Evolutionary conservation across 2,797 vertebrate genomes (phyloP).

Genomic region (Naso thynnoides): DNA sequence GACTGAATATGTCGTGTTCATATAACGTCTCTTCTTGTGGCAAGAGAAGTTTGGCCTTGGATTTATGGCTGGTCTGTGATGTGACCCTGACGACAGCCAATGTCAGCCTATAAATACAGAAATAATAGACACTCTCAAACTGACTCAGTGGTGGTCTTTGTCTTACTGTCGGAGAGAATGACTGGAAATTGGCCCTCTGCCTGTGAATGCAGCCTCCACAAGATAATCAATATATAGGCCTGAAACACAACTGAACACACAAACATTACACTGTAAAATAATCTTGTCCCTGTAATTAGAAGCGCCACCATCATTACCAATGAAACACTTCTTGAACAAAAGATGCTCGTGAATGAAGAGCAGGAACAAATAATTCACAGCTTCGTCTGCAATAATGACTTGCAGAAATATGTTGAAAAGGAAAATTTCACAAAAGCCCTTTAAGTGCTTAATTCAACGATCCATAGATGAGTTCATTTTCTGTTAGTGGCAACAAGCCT

Average conservation of each 20-base stretch:
- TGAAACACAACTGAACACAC: constrained; percentile 62
- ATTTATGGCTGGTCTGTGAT: not conserved
- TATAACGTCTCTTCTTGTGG: not conserved
- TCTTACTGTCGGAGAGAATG: constrained; percentile 29
- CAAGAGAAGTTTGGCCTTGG: not conserved
- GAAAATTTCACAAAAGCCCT: constrained; percentile 28
- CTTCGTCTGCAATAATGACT: constrained; percentile 8
- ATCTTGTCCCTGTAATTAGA: constrained; percentile 47
- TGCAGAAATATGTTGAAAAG: constrained; percentile 27
- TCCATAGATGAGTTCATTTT: constrained; percentile 18
- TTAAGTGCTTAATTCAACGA: constrained; percentile 25
- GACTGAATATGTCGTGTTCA: not conserved
- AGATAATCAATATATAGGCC: constrained; percentile 66
- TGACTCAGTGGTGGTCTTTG: constrained; percentile 5
- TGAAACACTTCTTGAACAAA: constrained; percentile 35
- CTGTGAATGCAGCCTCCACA: constrained; percentile 55
- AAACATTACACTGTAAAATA: constrained; percentile 52
- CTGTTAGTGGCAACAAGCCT: not conserved
- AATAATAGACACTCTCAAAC: constrained; percentile 37
- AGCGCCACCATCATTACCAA: constrained; percentile 22
- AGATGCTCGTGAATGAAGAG: constrained; percentile 7
- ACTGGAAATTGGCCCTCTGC: constrained; percentile 51
- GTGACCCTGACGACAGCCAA: constrained; percentile 1
- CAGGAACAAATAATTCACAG: constrained; percentile 1
- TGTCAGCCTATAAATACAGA: constrained; percentile 41